These are phyloP conservation scores for Ostrea edulis DNA, from an alignment of 1,140 invertebrate genomes.

Conservation along the genomic window DNA sequence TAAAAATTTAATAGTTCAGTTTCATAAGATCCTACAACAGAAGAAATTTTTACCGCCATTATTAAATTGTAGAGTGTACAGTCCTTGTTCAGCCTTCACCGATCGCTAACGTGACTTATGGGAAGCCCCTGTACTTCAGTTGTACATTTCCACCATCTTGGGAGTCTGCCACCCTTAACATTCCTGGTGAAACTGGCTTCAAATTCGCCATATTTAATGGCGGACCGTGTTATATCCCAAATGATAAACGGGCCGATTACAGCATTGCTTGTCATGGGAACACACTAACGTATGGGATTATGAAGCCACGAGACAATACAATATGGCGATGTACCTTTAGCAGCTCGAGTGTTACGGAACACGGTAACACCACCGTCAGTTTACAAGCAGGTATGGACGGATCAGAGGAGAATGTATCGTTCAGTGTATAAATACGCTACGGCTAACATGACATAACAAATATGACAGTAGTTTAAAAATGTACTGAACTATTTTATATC, in stretches of 20 bases:
- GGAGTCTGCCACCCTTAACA: background rate
- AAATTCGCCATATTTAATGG: conserved; percentile 19
- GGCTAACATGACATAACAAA: no score
- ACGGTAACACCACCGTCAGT: background rate
- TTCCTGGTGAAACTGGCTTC: background rate
- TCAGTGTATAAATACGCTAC: no score
- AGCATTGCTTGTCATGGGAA: background rate
- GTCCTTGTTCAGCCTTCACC: background rate
- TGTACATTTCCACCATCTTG: background rate
- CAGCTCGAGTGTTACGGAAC: no score
- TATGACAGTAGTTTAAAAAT: no score
- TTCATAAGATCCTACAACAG: no score
- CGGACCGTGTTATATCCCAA: background rate
- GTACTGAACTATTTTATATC: no score
- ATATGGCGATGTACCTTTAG: background rate
- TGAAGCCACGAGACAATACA: background rate
- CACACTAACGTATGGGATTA: background rate
- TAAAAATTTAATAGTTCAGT: no score
- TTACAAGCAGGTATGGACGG: background rate
- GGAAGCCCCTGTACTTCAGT: background rate
- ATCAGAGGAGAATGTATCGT: no score
- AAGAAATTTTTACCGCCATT: background rate
- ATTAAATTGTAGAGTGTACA: background rate
- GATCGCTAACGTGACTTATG: background rate
- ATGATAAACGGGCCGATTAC: background rate